These are phyloP conservation scores for Euspilapteryx auroguttella DNA, from an alignment of 2,888 invertebrate species.

Conservation along the genomic window DNA sequence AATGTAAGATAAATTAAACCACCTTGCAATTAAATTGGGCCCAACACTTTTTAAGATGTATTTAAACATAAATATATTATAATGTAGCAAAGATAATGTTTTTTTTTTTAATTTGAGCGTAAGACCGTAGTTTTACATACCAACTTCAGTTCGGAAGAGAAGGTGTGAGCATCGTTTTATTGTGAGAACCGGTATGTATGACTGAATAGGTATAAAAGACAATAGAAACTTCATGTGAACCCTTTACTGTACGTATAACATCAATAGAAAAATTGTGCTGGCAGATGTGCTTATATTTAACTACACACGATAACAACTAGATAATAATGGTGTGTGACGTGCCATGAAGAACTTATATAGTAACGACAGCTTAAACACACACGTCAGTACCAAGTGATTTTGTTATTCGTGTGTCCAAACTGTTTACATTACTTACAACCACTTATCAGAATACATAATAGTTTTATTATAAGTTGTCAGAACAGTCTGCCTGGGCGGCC, in stretches of 20 bases:
- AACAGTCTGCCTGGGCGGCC: background rate
- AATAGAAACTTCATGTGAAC: constrained; percentile 24
- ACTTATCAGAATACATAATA: constrained; percentile 3
- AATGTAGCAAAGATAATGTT: no score
- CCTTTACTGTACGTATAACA: constrained; percentile 25
- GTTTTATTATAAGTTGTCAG: background rate
- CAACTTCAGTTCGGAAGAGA: constrained; percentile 23
- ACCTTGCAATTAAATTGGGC: no score
- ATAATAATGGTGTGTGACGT: constrained; percentile 12
- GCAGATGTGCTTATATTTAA: constrained; percentile 26
- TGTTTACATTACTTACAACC: constrained; percentile 2
- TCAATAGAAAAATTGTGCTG: constrained; percentile 36
- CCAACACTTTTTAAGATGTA: no score
- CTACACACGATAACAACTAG: constrained; percentile 25
- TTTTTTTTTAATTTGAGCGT: constrained; percentile 22
- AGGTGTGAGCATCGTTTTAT: constrained; percentile 29
- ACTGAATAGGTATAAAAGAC: constrained; percentile 22
- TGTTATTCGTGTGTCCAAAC: background rate
- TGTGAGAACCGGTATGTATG: no score
- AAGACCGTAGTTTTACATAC: no score
- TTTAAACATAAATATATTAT: no score
- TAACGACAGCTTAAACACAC: no score
- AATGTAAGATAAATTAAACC: no score
- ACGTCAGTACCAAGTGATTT: no score
- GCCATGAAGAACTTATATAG: no score